Conservation (phyloP, 2,113 vertebrate species). For the Catharus bicknelli region DNA sequence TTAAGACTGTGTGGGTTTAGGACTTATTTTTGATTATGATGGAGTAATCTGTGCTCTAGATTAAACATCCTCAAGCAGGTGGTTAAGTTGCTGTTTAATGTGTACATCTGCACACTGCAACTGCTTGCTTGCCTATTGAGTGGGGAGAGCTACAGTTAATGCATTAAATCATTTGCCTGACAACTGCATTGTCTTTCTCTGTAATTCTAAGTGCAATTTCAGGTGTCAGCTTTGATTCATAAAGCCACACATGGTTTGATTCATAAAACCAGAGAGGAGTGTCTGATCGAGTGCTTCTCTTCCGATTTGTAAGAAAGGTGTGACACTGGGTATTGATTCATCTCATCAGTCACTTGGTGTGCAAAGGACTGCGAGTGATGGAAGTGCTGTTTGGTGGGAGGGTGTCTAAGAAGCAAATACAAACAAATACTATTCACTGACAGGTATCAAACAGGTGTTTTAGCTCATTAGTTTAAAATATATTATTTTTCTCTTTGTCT, state of each 20-base stretch:
- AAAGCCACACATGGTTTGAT: constrained; percentile 2
- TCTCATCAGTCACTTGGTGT: background rate
- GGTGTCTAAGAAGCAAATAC: background rate
- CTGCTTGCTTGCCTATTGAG: background rate
- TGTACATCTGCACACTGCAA: background rate
- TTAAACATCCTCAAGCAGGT: background rate
- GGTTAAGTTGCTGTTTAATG: background rate
- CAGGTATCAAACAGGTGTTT: background rate
- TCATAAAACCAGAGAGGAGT: background rate
- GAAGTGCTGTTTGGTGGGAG: background rate
- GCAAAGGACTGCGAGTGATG: background rate
- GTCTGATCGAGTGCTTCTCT: background rate
- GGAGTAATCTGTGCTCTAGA: background rate
- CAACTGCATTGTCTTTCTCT: background rate
- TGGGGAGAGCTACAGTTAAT: background rate
- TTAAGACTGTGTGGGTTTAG: background rate
- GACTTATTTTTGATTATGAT: background rate
- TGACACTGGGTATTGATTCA: background rate
- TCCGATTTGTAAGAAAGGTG: background rate
- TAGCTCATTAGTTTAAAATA: background rate
- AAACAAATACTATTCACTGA: background rate
- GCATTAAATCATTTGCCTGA: background rate
- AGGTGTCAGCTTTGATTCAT: constrained; percentile 17
- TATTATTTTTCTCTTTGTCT: background rate
- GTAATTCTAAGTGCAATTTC: background rate